Evolutionary conservation across 2,888 invertebrate species (phyloP).

Genomic region (Imbricaverruca yamaguchii): DNA sequence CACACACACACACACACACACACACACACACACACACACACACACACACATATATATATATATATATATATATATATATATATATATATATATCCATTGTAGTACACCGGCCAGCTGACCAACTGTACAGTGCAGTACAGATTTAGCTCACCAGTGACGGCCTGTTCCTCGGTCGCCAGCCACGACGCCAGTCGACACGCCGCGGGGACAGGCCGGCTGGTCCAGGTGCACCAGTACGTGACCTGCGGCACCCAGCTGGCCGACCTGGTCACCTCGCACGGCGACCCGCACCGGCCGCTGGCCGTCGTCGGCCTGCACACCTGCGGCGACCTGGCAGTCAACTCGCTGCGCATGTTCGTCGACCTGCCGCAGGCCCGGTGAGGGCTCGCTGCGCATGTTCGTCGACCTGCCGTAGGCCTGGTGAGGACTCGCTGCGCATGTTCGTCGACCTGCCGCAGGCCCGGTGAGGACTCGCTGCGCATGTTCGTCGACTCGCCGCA

Average conservation of each 20-base stretch:
- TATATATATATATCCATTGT: no score
- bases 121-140: no score
- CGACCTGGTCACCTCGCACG: not conserved
- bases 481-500: constrained; percentile 29
- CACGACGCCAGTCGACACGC: not conserved
- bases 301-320: constrained; percentile 69
- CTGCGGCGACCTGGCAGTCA: constrained; percentile 73
- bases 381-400: not conserved
- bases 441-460: no score
- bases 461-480: constrained; percentile 53
- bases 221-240: constrained; percentile 1
- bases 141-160: not conserved
- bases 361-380: constrained; percentile 10
- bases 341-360: constrained; percentile 50
- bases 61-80: no score
- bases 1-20: no score
- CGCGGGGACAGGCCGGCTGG: not conserved
- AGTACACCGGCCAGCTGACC: no score
- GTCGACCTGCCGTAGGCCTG: no score
- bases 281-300: not conserved
- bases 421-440: no score
- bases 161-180: not conserved
- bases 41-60: no score
- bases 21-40: no score
- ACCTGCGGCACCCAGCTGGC: constrained; percentile 3